phyloP scores from a whole-genome alignment of 2,797 vertebrate species.

The Allobates femoralis region DNA sequence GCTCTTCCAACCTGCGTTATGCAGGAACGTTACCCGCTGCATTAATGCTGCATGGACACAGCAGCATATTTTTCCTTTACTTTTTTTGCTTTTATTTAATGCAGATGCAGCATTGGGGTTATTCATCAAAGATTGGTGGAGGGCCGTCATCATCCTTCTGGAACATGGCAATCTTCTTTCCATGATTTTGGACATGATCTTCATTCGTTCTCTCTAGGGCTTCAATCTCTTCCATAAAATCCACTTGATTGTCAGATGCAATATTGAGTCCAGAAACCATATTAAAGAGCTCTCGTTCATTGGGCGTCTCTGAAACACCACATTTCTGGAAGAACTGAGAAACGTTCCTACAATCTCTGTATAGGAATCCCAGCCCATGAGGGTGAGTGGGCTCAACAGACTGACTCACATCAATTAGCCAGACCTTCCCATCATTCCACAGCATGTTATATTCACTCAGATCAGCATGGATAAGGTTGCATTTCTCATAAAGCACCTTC shows the following conservation, averaged over 20 bases:
- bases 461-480: slow-evolving; percentile 92
- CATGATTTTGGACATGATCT: slow-evolving; percentile 88
- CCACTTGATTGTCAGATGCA: slow-evolving; percentile 83
- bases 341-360: slow-evolving; percentile 94
- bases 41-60: slow-evolving; percentile 66
- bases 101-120: slow-evolving; percentile 62
- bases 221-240: slow-evolving; percentile 91
- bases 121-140: slow-evolving; percentile 75
- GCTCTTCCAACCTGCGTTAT: slow-evolving; percentile 60
- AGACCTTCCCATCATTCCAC: slow-evolving; percentile 94
- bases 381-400: slow-evolving; percentile 95
- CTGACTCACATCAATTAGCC: slow-evolving; percentile 97
- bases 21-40: slow-evolving; percentile 67
- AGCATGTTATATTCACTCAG: slow-evolving; percentile 98
- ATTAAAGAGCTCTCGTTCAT: slow-evolving; percentile 90
- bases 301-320: slow-evolving; percentile 85
- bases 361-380: slow-evolving; percentile 93
- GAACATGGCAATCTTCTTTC: slow-evolving; percentile 80
- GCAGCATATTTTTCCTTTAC: slow-evolving; percentile 45
- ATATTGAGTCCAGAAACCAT: slow-evolving; percentile 87
- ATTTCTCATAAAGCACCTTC: slow-evolving; percentile 88
- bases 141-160: slow-evolving; percentile 78
- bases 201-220: slow-evolving; percentile 93
- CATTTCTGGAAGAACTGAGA: slow-evolving; percentile 95
- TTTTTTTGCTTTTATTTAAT: slow-evolving; percentile 29